phyloP scores from a whole-genome alignment of 2,113 vertebrate genomes.

The Erythrocercus mccallii region DNA sequence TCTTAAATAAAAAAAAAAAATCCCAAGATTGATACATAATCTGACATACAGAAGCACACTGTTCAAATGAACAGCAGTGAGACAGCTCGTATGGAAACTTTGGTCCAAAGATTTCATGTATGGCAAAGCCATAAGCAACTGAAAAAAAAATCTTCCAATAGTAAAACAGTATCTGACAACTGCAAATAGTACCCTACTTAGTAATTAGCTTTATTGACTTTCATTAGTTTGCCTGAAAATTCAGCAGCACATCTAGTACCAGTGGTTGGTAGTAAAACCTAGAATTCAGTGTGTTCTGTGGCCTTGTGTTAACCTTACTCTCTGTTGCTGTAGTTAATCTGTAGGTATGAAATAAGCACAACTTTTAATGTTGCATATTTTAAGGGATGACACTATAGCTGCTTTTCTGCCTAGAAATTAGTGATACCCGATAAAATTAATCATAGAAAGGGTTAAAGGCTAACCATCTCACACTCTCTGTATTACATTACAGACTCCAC shows the following conservation, averaged over 20 bases:
- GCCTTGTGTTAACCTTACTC: not conserved
- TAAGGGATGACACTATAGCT: not conserved
- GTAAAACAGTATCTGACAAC: not conserved
- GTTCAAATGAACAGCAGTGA: not conserved
- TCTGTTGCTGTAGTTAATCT: not conserved
- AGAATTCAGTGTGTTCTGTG: not conserved
- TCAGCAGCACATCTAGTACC: not conserved
- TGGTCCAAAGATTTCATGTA: not conserved
- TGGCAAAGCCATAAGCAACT: not conserved
- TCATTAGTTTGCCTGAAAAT: not conserved
- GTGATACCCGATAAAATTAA: not conserved
- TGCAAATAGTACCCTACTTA: not conserved
- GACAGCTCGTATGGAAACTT: not conserved
- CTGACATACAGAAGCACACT: not conserved
- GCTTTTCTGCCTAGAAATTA: not conserved
- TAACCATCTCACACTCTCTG: not conserved
- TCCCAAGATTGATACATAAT: not conserved
- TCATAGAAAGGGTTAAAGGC: not conserved
- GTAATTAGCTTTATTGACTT: not conserved
- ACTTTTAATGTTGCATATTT: not conserved
- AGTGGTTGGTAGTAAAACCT: not conserved
- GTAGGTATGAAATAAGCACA: not conserved
- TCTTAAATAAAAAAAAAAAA: not conserved
- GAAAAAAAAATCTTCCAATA: not conserved
- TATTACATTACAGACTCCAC: not conserved